Evolutionary conservation across 1,140 invertebrate species (phyloP), one percentile per base, ranked within the genome.

Genomic region (Heliconius congener): DNA sequence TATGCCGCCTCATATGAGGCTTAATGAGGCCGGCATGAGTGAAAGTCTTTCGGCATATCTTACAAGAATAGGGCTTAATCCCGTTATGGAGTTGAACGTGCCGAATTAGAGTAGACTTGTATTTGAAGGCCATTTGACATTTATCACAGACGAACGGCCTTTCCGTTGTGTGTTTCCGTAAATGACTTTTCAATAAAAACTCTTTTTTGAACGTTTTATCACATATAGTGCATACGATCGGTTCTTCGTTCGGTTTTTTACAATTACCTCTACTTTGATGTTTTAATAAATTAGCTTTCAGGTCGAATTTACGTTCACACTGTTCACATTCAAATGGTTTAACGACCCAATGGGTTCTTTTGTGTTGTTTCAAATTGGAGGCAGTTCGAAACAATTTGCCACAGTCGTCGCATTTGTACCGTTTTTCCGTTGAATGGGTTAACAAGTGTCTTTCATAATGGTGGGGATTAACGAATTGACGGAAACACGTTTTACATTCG

Each of bases 1-100:
- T 98, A 92, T 99, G 98, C 4, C 97, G 96, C 37, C 98, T 95
- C 86, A 98, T 95, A 88, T 98, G 98, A 77, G 97, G 89, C 84
- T 97, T 95, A 77, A 98, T 93, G 23, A 97, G 94, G 71, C 97
- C 97, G 80, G 97, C 97, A n/a, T 97, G 93, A 0, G 97, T 96
- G 86, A 98, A 98, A 4, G 95, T 95, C 86, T 97, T 97, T 16
- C 96, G 95, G 86, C 97, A 98, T 57, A 96, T 94, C 52, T 96
- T 90, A 85, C 97, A 98, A 3, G 96, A 94, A 85, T 95, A 97
- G 1, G 96, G 91, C 6, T 93, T 90, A 0, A 95, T 91, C 0
- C 85, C 87, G 9, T 84, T 86, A 57, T 92, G 91, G 6, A 87
- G n/a, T 50, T 88, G 86, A 9, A 88, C 81, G 55, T 92, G 91